Evolutionary conservation across 2,888 invertebrate species (phyloP).

Genomic region (Coremacera marginata): DNA sequence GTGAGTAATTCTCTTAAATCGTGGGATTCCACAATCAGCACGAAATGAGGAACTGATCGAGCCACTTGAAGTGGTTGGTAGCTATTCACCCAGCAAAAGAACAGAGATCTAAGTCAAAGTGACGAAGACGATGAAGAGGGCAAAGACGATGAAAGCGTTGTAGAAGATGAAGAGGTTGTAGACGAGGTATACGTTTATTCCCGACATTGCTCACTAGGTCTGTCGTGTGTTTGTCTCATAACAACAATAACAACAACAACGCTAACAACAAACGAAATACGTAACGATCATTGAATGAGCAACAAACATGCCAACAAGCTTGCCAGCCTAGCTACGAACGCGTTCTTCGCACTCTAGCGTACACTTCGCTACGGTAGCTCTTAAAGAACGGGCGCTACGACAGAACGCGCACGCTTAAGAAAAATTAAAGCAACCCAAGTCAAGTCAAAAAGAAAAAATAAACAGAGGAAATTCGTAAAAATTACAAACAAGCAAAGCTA

Average conservation of each 20-base stretch:
- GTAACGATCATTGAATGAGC: slow-evolving; percentile 24
- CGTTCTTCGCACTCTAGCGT: slow-evolving; percentile 19
- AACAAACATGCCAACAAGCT: background rate
- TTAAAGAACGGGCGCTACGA: slow-evolving; percentile 33
- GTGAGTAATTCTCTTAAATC: slow-evolving; percentile 25
- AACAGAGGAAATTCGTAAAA: background rate
- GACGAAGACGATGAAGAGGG: slow-evolving; percentile 21
- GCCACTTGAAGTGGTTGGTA: background rate
- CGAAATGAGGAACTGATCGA: background rate
- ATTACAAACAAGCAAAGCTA: background rate
- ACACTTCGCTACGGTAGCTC: slow-evolving; percentile 37
- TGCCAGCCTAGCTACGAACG: slow-evolving; percentile 8
- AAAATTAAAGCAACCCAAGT: background rate
- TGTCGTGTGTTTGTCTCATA: slow-evolving; percentile 7
- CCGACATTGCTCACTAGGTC: background rate
- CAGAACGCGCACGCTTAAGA: slow-evolving; percentile 3
- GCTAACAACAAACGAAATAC: background rate
- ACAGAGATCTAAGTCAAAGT: background rate
- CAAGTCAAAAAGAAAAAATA: background rate
- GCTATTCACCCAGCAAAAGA: background rate
- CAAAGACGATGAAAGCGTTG: slow-evolving; percentile 10
- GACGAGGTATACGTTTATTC: background rate
- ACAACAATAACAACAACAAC: slow-evolving; percentile 9
- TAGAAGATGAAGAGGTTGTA: background rate
- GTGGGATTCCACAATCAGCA: slow-evolving; percentile 17